Base-by-base conservation (phyloP, 2,113 vertebrate species). In the Acanthochromis polyacanthus region DNA sequence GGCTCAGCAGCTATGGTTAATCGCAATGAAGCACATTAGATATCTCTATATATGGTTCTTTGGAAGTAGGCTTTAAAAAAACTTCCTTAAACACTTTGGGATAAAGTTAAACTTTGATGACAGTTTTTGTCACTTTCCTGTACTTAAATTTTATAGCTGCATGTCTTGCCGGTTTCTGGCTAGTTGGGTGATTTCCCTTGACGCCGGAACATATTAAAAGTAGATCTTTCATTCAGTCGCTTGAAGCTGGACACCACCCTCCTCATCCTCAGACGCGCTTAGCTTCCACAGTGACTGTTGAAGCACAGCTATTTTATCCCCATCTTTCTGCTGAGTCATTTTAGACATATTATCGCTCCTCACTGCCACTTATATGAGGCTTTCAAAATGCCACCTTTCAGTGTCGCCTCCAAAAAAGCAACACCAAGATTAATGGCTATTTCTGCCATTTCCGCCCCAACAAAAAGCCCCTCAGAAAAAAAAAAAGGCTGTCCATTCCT, bases 201-300 rank as follows among this genome's bases (percentile, higher is more conserved):
- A 77, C 36, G 62, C n/a, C 5, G 7, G 16, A 67, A 70, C 68
- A 62, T 80, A 82, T 87, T 85, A 84, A 84, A 90, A 80, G 43
- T 12, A 78, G 43, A 75, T 81, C 63, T 61, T 63, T 68, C 65
- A 55, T 62, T 55, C 25, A 32, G 50, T 56, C 68, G 60, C 70
- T 71, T 38, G 3, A 55, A 84, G 59, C 66, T 78, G 63, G 81
- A 81, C 67, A 65, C 40, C 36, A 4, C 32, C 57, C 36, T 51
- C 51, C 32, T 36, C 46, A 38, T 80, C 61, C 55, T 40, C 76
- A 53, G 40, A 40, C 73, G 43, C 22, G 25, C 36, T 75, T 7
- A 19, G 19, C 57, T 69, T 77, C 71, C 48, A 48, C 60, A 66
- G 60, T 30, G 74, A 74, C 64, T 77, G n/a, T 20, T 20, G 17